These are phyloP conservation scores for Brienomyrus brachyistius DNA, from an alignment of 2,113 vertebrate genomes.

Conservation along the genomic window DNA sequence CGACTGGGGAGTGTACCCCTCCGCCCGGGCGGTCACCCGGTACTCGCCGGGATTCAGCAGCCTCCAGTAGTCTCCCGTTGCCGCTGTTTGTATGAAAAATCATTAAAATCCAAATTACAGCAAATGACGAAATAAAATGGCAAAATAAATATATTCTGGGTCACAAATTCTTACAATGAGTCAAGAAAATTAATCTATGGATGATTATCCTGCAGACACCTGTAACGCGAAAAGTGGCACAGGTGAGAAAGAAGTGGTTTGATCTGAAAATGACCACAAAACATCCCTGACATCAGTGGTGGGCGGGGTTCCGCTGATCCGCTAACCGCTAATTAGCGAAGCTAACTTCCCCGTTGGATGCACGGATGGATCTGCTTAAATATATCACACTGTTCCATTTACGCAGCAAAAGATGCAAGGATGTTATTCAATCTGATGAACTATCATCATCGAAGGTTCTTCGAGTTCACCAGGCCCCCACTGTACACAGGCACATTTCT, in stretches of 20 bases:
- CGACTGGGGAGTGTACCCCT: constrained; percentile 67
- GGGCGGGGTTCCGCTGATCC: background rate
- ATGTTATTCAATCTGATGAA: background rate
- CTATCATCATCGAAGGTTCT: background rate
- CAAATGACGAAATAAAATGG: background rate
- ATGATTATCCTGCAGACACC: background rate
- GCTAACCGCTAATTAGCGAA: background rate
- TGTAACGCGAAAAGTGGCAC: too few relatives aligned
- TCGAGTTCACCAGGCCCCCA: background rate
- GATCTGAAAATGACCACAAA: too few relatives aligned
- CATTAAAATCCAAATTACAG: background rate
- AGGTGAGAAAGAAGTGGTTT: too few relatives aligned
- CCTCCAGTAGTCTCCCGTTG: constrained; percentile 81
- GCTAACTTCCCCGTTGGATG: background rate
- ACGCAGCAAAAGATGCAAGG: background rate
- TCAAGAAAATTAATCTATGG: background rate
- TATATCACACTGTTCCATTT: background rate
- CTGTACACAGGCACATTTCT: constrained; percentile 1
- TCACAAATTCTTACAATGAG: background rate
- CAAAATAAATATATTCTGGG: background rate
- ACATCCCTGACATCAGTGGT: background rate
- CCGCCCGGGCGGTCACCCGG: constrained; percentile 64
- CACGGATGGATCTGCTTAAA: background rate
- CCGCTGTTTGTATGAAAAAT: constrained; percentile 46
- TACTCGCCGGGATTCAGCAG: constrained; percentile 91